Base-by-base conservation (phyloP, 2,888 invertebrate species). In the Diabrotica balteata region DNA sequence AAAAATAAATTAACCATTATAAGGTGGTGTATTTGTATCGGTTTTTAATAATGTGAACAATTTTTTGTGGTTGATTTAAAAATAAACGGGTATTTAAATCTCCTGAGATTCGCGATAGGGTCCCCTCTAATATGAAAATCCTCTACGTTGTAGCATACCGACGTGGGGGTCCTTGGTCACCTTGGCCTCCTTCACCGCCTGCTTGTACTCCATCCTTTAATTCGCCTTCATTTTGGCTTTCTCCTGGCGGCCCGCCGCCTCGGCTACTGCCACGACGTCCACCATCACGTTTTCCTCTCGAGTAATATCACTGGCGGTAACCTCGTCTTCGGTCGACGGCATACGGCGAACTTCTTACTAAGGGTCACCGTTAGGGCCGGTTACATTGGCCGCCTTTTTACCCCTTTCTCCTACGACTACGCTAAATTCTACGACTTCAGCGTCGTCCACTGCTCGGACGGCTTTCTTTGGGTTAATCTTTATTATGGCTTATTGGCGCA, bases 401-500 rank as follows among this genome's bases (percentile, higher is more conserved):
- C 98, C 98, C 86, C 95, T 96, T 85, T 97, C 97, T 80, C 98
- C 98, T 84, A 95, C 95, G 79, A 98, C 98, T 81, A 98, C 98
- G 87, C 97, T 98, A 87, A 98, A 98, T 86, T 98, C 97, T 79
- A 98, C 98, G 79, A 93, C 90, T 88, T 98, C 98, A 76, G 97
- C 97, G 88, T 98, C 98, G 81, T 97, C 98, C 79, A 99, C 97
- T 86, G 97, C 97, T 84, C 98, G 93, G 84, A 98, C 96, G 84
- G 95, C 95, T 88, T 99, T 99, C 84, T 94, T 94, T 76, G 98
- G 98, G 86, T 99, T 99, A 89, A 98, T 98, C 86, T 96, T 97
- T 78, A 92, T 90, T 83, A 99, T 98, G 82, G 98, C 98, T 79
- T n/a, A n/a, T n/a, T n/a, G n/a, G n/a, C n/a, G n/a, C n/a, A n/a